Base-by-base conservation (phyloP, 2,797 vertebrate genomes). In the Gymnodraco acuticeps region DNA sequence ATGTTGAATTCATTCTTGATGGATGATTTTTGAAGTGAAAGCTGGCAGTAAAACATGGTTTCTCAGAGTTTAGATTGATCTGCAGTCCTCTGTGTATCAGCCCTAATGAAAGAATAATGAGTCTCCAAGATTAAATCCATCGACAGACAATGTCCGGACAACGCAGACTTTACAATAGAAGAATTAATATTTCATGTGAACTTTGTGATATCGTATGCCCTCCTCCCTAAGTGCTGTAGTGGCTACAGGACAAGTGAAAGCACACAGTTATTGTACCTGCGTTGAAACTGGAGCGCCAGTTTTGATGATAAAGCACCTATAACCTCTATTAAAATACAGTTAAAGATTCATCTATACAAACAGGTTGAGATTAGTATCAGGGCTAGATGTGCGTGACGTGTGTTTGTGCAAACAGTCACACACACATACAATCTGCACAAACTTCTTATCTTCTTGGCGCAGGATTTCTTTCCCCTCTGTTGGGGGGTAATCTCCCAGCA, bases 401-500 rank as follows among this genome's bases (percentile, higher is more conserved):
- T 45, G 48, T 38, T 38, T 73, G 61, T 64, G 52, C 33, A 2
- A 38, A 38, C 33, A 38, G 0, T 2, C 33, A 38, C 33, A 38
- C 27, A 27, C 33, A 38, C 33, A 38, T 38, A 2, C 33, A 38
- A 38, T 38, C 33, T 45, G 42, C 56, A 55, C 52, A 71, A 51
- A 85, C 78, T 93, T 90, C 89, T 96, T 95, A 96, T 95, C 92
- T 88, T 75, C 83, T 65, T 82, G 84, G 93, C 68, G 81, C 94
- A 96, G 94, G 82, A 94, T 92, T 92, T 86, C 41, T 51, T 8
- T 10, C 70, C 86, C 79, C 84, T 91, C 90, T 75, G 14, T 90
- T 80, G 77, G 85, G 82, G 93, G 85, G 87, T 94, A 93, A 95
- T 94, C 93, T 94, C 84, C 79, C 54, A 84, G 90, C 64, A 82